Conservation (phyloP, 2,888 invertebrate genomes). For the Sclerodermus sp. region DNA sequence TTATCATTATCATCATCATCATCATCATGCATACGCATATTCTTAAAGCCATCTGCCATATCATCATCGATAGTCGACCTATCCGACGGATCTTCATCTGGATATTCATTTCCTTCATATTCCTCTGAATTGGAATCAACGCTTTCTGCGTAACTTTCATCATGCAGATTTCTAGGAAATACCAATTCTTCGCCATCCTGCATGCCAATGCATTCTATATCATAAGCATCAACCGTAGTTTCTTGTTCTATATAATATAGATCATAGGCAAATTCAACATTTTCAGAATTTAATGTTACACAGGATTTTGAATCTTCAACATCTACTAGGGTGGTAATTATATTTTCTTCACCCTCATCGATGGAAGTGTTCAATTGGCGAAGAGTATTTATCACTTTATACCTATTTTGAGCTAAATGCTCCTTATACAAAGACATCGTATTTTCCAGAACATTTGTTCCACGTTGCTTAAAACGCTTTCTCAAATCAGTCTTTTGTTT, state of each 20-base stretch:
- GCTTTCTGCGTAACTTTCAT: conserved; percentile 41
- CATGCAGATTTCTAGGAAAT: conserved; percentile 43
- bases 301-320: conserved; percentile 56
- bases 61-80: too few species aligned
- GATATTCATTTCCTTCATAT: conserved; percentile 78
- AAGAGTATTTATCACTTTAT: conserved; percentile 64
- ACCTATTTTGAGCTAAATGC: conserved; percentile 61
- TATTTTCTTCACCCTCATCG: conserved; percentile 32
- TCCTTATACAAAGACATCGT: conserved; percentile 57
- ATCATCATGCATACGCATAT: conserved; percentile 1
- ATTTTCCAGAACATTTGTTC: conserved; percentile 58
- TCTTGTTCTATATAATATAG: conserved; percentile 64
- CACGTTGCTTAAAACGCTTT: conserved; percentile 59
- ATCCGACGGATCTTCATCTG: conserved; percentile 72
- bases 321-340: conserved; percentile 63
- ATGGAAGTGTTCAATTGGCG: conserved; percentile 55
- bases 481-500: conserved; percentile 60
- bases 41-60: conserved; percentile 5
- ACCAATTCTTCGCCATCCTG: conserved; percentile 53
- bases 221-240: conserved; percentile 57
- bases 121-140: conserved; percentile 72
- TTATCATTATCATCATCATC: not conserved
- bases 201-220: conserved; percentile 54
- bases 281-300: not conserved
- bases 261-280: conserved; percentile 61